phyloP scores from a whole-genome alignment of 2,113 vertebrate species.

The Genyomyrus donnyi region DNA sequence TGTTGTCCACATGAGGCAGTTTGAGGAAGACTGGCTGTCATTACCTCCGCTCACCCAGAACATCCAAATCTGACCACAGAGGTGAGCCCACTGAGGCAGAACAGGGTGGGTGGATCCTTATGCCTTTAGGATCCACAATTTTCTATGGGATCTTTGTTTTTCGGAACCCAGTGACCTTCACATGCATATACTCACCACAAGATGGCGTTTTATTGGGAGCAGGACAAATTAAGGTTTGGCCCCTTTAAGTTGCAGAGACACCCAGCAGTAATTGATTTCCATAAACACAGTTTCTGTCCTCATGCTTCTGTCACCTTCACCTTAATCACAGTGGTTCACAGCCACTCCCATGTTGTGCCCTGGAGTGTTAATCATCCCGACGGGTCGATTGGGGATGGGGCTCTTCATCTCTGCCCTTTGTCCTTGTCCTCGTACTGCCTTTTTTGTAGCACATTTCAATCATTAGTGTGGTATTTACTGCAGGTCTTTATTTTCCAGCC shows the following conservation, averaged over 20 bases:
- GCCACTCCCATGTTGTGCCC: not conserved
- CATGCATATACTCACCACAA: not conserved
- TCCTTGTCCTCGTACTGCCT: not conserved
- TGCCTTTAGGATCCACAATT: not conserved
- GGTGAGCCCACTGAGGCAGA: constrained; percentile 4
- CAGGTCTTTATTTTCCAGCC: not conserved
- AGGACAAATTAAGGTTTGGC: not conserved
- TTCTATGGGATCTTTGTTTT: not conserved
- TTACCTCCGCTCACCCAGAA: not conserved
- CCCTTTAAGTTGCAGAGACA: not conserved
- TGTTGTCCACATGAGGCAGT: not conserved
- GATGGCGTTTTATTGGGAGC: not conserved
- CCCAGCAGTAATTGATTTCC: not conserved
- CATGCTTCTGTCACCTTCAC: not conserved
- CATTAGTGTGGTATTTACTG: not conserved
- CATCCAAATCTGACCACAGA: not conserved
- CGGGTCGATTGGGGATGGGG: not conserved
- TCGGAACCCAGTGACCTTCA: not conserved
- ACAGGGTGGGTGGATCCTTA: not conserved
- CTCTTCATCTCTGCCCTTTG: not conserved
- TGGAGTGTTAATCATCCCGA: not conserved
- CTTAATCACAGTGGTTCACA: not conserved
- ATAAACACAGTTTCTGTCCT: not conserved
- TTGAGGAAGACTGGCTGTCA: not conserved
- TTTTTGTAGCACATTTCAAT: not conserved